Evolutionary conservation across 1,140 invertebrate species (phyloP), one percentile per base, ranked within the genome.

Genomic region (Drosophila miranda): DNA sequence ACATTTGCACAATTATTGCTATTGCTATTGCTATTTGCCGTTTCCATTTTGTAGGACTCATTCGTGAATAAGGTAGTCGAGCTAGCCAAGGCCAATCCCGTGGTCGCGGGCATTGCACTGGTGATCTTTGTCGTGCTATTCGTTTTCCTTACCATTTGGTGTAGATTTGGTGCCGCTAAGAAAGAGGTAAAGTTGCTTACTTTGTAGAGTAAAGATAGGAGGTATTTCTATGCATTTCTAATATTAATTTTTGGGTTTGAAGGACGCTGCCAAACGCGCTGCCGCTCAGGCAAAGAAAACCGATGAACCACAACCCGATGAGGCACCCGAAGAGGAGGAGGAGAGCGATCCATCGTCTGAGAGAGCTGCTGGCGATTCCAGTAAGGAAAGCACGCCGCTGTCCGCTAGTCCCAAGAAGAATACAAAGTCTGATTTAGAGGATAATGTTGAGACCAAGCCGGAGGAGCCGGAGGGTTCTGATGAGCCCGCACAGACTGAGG

Each of bases 21-120:
- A 68, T 66, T 73, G 52, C 74, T 82, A 68, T 75, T 57, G 55
- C 52, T 64, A 54, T 70, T 69, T 75, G 46, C 50, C 59, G 59
- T 79, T 41, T 44, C 59, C 64, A 60, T 78, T 60, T 83, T 80
- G 75, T 94, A 98, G 96, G 96, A 96, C 88, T 96, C 95, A 87
- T 91, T 97, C 77, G 93, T 98, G 87, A 94, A 95, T 89, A 95
- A 95, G 70, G 91, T 97, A 58, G 92, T 97, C 71, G 94, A 95
- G 89, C 96, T 95, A 76, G 96, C 96, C 61, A 95, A 96, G 77
- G 95, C 97, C 59, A 94, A 97, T 89, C 98, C 98, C 30, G 98
- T 97, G 95, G 93, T 98, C 64, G 98, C 96, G 95, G 96, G 94
- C 54, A 93, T 96, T 53, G 97, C 97, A 91, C 93, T 98, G 75